Conservation (phyloP, 2,797 vertebrate species). For the Sebastes iracundus region DNA sequence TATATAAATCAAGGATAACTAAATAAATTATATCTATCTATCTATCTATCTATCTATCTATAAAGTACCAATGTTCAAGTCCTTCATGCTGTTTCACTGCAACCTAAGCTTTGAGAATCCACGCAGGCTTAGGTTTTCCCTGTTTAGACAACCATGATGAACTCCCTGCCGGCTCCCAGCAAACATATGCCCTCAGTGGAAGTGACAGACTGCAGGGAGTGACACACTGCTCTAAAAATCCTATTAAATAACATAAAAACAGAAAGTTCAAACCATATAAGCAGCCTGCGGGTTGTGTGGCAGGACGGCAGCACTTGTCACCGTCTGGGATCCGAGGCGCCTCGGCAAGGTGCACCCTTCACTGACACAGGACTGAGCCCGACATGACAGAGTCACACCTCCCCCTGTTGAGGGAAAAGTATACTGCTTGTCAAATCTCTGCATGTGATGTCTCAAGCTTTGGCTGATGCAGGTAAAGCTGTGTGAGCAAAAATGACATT, state of each 20-base stretch:
- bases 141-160: slow-evolving; percentile 47
- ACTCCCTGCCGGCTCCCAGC: slow-evolving; percentile 18
- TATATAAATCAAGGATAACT: no score
- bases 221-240: slow-evolving; percentile 49
- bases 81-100: no score
- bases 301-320: slow-evolving; percentile 33
- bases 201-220: slow-evolving; percentile 45
- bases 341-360: neutral
- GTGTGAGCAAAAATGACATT: neutral
- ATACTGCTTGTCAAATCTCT: slow-evolving; percentile 43
- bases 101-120: neutral
- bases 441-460: neutral
- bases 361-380: neutral
- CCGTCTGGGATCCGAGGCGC: slow-evolving; percentile 13
- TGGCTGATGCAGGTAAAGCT: slow-evolving; percentile 1
- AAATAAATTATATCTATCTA: no score
- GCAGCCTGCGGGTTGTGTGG: slow-evolving; percentile 40
- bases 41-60: no score
- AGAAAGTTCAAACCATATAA: slow-evolving; percentile 47
- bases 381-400: slow-evolving; percentile 63
- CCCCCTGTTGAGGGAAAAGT: slow-evolving; percentile 69
- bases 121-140: slow-evolving; percentile 2
- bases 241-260: slow-evolving; percentile 59
- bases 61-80: no score
- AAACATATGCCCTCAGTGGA: slow-evolving; percentile 10